phyloP scores from a whole-genome alignment of 2,888 invertebrate genomes.

The Nephrotoma flavescens region DNA sequence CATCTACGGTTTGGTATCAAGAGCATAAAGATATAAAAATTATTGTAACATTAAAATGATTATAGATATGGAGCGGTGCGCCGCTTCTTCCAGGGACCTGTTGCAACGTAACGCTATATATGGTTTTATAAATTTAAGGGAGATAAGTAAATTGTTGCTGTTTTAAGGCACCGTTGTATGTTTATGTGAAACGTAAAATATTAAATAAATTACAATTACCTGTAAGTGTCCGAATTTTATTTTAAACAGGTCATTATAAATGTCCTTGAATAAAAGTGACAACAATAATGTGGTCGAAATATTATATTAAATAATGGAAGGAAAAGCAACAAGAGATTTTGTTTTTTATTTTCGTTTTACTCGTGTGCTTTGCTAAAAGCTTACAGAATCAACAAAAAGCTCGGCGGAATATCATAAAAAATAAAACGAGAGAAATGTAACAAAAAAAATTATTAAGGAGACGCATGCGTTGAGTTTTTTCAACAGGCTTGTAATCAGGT shows the following conservation, averaged over 20 bases:
- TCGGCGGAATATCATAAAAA: not conserved
- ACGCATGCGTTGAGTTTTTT: not conserved
- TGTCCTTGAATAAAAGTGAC: not conserved
- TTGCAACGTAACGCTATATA: slow-evolving; percentile 1
- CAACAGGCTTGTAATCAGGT: not conserved
- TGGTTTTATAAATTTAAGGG: not conserved
- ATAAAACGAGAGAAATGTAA: not conserved
- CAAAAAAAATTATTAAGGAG: not conserved
- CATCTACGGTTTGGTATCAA: not conserved
- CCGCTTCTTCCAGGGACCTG: slow-evolving; percentile 8
- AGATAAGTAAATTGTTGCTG: not conserved
- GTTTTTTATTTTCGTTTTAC: not conserved
- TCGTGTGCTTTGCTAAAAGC: not conserved
- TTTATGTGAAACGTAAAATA: not conserved
- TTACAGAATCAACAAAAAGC: not conserved
- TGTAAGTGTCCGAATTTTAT: not conserved
- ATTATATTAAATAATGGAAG: not conserved
- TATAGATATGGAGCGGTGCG: not conserved
- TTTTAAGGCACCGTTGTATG: not conserved
- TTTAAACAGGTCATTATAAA: not conserved
- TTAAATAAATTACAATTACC: not conserved
- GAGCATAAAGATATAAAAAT: not conserved
- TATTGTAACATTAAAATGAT: not conserved
- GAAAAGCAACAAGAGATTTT: not conserved
- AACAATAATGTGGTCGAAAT: not conserved